These are phyloP conservation scores for Cylloceria caligata DNA, from an alignment of 2,888 invertebrate species.

Conservation along the genomic window DNA sequence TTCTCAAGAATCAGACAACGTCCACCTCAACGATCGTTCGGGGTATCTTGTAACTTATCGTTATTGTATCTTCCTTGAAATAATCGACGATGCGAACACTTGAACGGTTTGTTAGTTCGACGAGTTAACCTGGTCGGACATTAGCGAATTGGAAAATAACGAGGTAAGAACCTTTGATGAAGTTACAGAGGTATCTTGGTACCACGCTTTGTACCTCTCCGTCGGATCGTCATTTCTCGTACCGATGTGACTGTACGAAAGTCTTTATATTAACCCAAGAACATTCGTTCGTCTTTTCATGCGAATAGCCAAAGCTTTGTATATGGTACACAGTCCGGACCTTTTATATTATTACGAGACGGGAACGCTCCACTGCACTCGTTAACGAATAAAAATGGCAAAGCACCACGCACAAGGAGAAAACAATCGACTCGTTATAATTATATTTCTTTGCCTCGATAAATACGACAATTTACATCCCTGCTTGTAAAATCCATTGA, in stretches of 20 bases:
- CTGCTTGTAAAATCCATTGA: neutral
- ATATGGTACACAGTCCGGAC: neutral
- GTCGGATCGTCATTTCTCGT: neutral
- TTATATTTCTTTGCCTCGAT: constrained; percentile 54
- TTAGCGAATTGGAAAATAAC: constrained; percentile 76
- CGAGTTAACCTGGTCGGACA: constrained; percentile 55
- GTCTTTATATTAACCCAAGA: constrained; percentile 32
- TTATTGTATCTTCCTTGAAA: constrained; percentile 41
- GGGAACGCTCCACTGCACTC: neutral
- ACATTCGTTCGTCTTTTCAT: constrained; percentile 17
- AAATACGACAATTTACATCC: constrained; percentile 34
- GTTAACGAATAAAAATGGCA: constrained; percentile 25
- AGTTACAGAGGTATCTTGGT: constrained; percentile 46
- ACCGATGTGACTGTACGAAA: neutral
- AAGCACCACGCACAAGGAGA: neutral
- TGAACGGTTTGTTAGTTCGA: constrained; percentile 60
- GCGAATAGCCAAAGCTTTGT: constrained; percentile 3
- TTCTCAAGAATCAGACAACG: no score
- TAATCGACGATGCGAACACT: constrained; percentile 70
- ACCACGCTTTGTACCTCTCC: constrained; percentile 7
- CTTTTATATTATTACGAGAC: constrained; percentile 26
- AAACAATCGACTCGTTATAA: constrained; percentile 9
- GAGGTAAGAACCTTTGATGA: constrained; percentile 69
- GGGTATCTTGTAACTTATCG: no score
- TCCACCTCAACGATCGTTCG: no score